phyloP scores from a whole-genome alignment of 2,113 vertebrate species.

The Thalassoma bifasciatum region DNA sequence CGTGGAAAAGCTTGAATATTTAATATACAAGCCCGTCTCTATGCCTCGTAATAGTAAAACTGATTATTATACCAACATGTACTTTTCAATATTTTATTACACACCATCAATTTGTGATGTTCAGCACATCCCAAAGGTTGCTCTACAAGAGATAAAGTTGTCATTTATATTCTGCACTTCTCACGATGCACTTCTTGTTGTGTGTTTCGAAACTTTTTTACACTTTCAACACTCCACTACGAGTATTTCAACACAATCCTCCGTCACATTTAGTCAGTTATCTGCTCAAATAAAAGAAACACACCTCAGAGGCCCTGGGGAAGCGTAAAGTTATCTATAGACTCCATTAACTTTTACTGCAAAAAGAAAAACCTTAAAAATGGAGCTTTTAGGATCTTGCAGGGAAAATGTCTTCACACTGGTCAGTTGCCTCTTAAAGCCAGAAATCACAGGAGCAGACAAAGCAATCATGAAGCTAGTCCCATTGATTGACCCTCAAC shows the following conservation, averaged over 20 bases:
- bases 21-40: conserved; percentile 7
- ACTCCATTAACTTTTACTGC: conserved; percentile 44
- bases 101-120: conserved; percentile 15
- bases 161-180: not conserved
- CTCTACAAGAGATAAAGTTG: not conserved
- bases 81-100: conserved; percentile 4
- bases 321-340: conserved; percentile 28
- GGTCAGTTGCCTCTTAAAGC: conserved; percentile 11
- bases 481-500: conserved; percentile 32
- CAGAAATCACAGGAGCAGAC: conserved; percentile 3
- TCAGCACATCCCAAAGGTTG: conserved; percentile 8
- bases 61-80: conserved; percentile 7
- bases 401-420: conserved; percentile 20
- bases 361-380: not conserved
- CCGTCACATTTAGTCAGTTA: not conserved
- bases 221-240: not conserved
- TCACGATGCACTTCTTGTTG: not conserved
- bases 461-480: conserved; percentile 21
- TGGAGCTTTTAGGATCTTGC: conserved; percentile 15
- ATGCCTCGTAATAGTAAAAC: not conserved
- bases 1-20: conserved; percentile 37
- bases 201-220: not conserved
- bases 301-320: not conserved
- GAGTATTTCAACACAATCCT: not conserved
- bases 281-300: conserved; percentile 19